Base-by-base conservation (phyloP, 2,797 vertebrate species). In the Botia almorhae region DNA sequence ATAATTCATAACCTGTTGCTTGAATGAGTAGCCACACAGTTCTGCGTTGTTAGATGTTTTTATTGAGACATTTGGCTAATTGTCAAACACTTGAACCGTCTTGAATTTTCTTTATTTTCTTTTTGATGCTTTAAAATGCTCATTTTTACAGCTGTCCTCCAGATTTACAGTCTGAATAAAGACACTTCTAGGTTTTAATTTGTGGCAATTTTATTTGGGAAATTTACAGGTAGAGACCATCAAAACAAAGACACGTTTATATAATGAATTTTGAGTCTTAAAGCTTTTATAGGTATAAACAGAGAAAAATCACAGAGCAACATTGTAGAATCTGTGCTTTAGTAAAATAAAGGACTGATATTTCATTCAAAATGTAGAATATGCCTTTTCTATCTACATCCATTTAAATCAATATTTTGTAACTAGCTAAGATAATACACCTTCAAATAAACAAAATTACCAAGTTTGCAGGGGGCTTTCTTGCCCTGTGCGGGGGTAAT, bases 381-480 rank as follows among this genome's bases (percentile, higher is more conserved):
- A 6, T 36, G 36, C 36, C 36, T 6, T 36, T 36, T 36, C 2
- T 36, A 6, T 36, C 6, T 36, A 36, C 36, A 36, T 36, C 36
- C 6, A 36, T 36, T 36, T 36, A 2, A 36, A 36, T 3, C 19
- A 0, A 16, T 39, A 58, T 67, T 50, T 64, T 55, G 23, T 17
- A 55, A 29, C 2, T 7, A 68, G 53, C 7, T 58, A 51, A n/a
- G 17, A 60, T 14, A 55, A 67, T 55, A 21, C n/a, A 29, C 2
- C 3, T 76, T 10, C 13, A 36, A 2, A 67, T 56, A 21, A 48
- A 19, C 58, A 58, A 26, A 69, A 81, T 53, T 73, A 92, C 92
- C 91, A 14, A 87, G 23, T 71, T 84, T 87, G 67, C 88, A 87
- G n/a, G 82, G 17, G 3, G 85, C 63, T 69, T 89, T 90, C 83